phyloP scores from a whole-genome alignment of 2,888 invertebrate genomes.

The Drosophila fungiperda region DNA sequence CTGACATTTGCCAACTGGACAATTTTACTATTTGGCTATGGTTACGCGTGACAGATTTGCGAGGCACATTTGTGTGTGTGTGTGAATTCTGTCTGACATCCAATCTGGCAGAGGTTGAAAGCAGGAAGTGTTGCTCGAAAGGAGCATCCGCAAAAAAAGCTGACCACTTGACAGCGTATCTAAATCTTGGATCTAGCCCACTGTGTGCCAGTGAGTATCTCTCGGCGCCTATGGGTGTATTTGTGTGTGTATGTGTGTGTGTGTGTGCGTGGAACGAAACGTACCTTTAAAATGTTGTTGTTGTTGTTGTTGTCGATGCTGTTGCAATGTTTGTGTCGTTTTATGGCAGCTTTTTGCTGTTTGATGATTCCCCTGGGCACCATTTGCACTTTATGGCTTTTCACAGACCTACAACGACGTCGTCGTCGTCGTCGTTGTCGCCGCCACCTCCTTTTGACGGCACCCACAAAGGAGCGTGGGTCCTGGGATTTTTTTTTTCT shows the following conservation, averaged over 20 bases:
- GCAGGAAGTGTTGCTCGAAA: conserved; percentile 13
- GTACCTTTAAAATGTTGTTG: not conserved
- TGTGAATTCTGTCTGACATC: conserved; percentile 1
- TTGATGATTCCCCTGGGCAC: conserved; percentile 77
- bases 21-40: not conserved
- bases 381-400: conserved; percentile 81
- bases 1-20: conserved; percentile 2
- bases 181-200: conserved; percentile 8
- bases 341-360: conserved; percentile 72
- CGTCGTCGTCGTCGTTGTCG: not conserved
- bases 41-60: conserved; percentile 13
- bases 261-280: not conserved
- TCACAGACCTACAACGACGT: conserved; percentile 49
- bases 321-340: conserved; percentile 59
- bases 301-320: not conserved
- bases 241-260: not conserved
- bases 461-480: not conserved
- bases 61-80: not conserved
- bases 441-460: not conserved
- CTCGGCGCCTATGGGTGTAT: not conserved
- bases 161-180: conserved; percentile 15
- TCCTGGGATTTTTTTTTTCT: not conserved
- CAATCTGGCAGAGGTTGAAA: conserved; percentile 6
- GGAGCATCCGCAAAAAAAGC: not conserved
- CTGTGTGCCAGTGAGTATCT: not conserved